These are phyloP conservation scores for Seriola dumerili DNA, from an alignment of 2,113 vertebrate genomes.

Conservation along the genomic window DNA sequence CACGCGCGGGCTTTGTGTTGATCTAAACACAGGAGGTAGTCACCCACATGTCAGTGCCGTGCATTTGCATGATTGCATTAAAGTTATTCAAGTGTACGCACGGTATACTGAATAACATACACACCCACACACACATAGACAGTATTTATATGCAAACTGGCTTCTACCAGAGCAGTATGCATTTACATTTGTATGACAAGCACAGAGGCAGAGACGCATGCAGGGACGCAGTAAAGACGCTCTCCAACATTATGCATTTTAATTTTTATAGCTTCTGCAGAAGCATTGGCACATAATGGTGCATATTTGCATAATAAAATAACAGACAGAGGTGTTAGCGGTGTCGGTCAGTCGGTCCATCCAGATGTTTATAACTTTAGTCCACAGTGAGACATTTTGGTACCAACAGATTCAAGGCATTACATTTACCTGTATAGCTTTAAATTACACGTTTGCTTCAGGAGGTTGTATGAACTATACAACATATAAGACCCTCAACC, in stretches of 20 bases:
- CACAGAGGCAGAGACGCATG: not conserved
- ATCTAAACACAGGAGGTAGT: not conserved
- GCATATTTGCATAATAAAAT: not conserved
- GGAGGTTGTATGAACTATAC: no score
- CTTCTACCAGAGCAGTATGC: not conserved
- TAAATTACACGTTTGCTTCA: not conserved
- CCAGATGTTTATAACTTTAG: no score
- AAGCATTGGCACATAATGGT: not conserved
- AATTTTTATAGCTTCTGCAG: not conserved
- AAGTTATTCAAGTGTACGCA: not conserved
- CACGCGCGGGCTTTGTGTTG: not conserved
- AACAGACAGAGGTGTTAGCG: not conserved
- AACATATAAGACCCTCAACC: no score
- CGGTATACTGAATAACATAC: not conserved
- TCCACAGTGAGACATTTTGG: no score
- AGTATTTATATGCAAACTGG: constrained; percentile 36
- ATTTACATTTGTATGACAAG: not conserved
- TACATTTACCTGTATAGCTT: no score
- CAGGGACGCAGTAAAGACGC: not conserved
- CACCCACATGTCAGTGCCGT: not conserved
- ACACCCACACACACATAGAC: not conserved
- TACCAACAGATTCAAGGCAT: not conserved
- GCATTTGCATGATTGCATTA: constrained; percentile 12
- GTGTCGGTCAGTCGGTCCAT: no score
- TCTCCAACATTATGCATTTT: not conserved